Percentiles rank a stretch among this genome's conserved stretches.
phyloP scores from a whole-genome alignment of 2,888 invertebrate species.

The Polia nebulosa region DNA sequence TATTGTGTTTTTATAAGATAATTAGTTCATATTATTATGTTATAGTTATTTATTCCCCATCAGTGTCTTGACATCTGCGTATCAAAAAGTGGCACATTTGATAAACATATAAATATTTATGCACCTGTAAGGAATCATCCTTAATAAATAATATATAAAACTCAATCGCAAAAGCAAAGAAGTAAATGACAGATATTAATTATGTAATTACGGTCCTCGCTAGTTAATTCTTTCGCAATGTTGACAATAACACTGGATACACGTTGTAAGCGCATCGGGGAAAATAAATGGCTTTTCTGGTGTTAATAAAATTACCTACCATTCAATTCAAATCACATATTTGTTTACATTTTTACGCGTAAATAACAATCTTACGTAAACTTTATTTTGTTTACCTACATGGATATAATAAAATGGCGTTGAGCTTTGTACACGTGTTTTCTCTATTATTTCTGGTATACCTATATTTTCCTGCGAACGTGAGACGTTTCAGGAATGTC shows the following conservation, averaged over 20 bases:
- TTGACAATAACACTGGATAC: constrained; percentile 36
- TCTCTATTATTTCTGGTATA: constrained; percentile 67
- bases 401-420: constrained; percentile 60
- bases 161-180: constrained; percentile 14
- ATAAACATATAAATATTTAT: constrained; percentile 63
- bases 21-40: constrained; percentile 79
- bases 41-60: constrained; percentile 67
- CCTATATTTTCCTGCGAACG: constrained; percentile 73
- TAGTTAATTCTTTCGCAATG: constrained; percentile 57
- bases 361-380: constrained; percentile 48
- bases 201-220: constrained; percentile 36
- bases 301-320: constrained; percentile 23
- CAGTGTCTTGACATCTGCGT: constrained; percentile 46
- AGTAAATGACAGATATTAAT: constrained; percentile 46
- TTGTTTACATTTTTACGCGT: constrained; percentile 25
- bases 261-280: constrained; percentile 15
- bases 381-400: constrained; percentile 51
- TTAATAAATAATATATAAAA: constrained; percentile 27
- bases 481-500: constrained; percentile 80
- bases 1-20: constrained; percentile 70
- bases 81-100: constrained; percentile 67
- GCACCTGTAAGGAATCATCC: constrained; percentile 26
- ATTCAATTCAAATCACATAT: constrained; percentile 51
- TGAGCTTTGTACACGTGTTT: constrained; percentile 63
- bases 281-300: constrained; percentile 47